Conservation (phyloP, 2,888 invertebrate genomes). For the Apomyelois bistriatella region DNA sequence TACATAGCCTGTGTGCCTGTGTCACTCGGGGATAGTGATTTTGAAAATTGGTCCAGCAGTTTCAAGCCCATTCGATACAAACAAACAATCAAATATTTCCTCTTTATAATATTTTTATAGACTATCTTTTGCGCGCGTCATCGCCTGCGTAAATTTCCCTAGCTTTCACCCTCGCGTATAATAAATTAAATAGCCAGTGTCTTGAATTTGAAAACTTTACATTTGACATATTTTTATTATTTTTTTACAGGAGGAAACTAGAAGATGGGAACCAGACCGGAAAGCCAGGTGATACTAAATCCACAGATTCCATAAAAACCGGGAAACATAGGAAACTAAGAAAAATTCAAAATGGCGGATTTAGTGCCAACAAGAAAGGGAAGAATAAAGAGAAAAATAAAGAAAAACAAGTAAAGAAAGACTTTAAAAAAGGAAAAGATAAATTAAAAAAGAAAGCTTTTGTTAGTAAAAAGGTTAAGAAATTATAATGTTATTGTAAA, state of each 20-base stretch:
- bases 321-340: slow-evolving; percentile 42
- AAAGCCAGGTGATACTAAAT: slow-evolving; percentile 25
- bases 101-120: no score
- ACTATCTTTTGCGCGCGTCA: no score
- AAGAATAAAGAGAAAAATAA: slow-evolving; percentile 20
- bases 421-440: slow-evolving; percentile 16
- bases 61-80: no score
- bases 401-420: slow-evolving; percentile 15
- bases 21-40: no score
- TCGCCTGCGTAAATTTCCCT: no score
- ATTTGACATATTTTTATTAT: not conserved
- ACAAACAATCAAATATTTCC: no score
- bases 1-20: no score
- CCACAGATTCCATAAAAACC: slow-evolving; percentile 41
- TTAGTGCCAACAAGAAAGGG: slow-evolving; percentile 14
- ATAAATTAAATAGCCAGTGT: no score
- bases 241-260: slow-evolving; percentile 51
- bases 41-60: no score
- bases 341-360: slow-evolving; percentile 37
- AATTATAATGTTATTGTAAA: not conserved
- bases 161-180: no score
- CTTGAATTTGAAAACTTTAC: no score
- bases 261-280: slow-evolving; percentile 36
- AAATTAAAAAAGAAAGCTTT: slow-evolving; percentile 26
- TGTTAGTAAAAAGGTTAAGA: slow-evolving; percentile 16